Conservation (phyloP, 2,888 invertebrate genomes). For the Conus canariensis region DNA sequence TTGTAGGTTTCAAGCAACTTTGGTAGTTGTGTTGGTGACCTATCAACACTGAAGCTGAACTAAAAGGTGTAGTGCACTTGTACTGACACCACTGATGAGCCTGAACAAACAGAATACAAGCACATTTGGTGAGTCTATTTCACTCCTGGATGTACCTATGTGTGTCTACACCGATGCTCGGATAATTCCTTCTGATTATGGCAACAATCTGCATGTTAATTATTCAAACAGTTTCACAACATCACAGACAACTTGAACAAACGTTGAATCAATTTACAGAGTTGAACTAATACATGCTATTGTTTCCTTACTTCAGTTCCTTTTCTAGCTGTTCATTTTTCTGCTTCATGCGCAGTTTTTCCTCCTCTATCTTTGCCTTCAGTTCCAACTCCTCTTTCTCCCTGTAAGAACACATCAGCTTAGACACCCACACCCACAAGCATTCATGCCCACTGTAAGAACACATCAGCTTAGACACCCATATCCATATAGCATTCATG, state of each 20-base stretch:
- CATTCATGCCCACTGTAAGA: constrained; percentile 62
- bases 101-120: too few species aligned
- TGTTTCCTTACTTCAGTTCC: constrained; percentile 57
- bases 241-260: background rate
- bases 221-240: too few species aligned
- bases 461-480: background rate
- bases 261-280: background rate
- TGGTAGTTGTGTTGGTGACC: too few species aligned
- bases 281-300: background rate
- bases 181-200: too few species aligned
- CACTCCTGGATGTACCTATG: too few species aligned
- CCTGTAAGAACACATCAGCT: constrained; percentile 53
- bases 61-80: too few species aligned
- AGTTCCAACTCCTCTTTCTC: constrained; percentile 68
- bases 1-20: too few species aligned
- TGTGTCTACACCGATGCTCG: too few species aligned
- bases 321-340: constrained; percentile 63
- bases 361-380: constrained; percentile 65
- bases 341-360: constrained; percentile 63
- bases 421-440: background rate
- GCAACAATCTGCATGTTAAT: too few species aligned
- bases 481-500: constrained; percentile 50
- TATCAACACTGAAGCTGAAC: too few species aligned
- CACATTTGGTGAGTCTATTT: too few species aligned
- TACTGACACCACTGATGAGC: too few species aligned